Conservation (phyloP, 2,797 vertebrate genomes). For the Acipenser ruthenus region DNA sequence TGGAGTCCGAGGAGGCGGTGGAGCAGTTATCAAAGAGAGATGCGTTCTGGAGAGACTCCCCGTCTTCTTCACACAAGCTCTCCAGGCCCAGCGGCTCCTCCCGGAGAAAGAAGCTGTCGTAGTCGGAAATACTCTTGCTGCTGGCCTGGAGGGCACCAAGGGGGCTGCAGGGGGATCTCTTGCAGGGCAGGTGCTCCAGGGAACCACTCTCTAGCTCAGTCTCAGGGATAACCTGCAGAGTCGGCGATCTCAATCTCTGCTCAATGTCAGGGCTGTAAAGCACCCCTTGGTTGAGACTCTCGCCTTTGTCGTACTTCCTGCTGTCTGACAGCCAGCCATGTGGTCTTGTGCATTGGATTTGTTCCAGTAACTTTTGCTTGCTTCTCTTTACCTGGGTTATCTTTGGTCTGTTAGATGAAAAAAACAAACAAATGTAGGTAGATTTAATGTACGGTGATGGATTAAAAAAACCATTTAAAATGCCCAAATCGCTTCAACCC, state of each 20-base stretch:
- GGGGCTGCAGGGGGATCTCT: conserved; percentile 49
- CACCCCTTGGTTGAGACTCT: conserved; percentile 54
- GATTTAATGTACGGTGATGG: not conserved
- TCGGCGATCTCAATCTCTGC: conserved; percentile 53
- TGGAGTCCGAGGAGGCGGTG: conserved; percentile 83
- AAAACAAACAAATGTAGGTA: conserved; percentile 9
- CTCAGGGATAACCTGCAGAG: conserved; percentile 80
- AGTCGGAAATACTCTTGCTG: no score
- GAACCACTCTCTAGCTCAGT: conserved; percentile 50
- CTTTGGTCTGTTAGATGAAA: conserved; percentile 63
- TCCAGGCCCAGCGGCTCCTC: conserved; percentile 58
- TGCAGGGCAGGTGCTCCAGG: conserved; percentile 34
- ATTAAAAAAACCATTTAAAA: no score
- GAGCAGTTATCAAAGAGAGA: conserved; percentile 78
- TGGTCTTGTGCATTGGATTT: conserved; percentile 66
- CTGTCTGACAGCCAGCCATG: conserved; percentile 71
- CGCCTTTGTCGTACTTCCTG: conserved; percentile 58
- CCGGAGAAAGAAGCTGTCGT: conserved; percentile 61
- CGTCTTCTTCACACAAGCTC: conserved; percentile 73
- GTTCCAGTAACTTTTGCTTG: conserved; percentile 70
- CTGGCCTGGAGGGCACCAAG: conserved; percentile 52
- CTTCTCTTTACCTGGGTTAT: conserved; percentile 67
- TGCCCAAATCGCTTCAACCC: not conserved
- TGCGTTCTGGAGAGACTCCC: conserved; percentile 60
- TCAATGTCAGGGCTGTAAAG: conserved; percentile 71